Conservation (phyloP, 2,113 vertebrate genomes). For the Pardalotus punctatus region DNA sequence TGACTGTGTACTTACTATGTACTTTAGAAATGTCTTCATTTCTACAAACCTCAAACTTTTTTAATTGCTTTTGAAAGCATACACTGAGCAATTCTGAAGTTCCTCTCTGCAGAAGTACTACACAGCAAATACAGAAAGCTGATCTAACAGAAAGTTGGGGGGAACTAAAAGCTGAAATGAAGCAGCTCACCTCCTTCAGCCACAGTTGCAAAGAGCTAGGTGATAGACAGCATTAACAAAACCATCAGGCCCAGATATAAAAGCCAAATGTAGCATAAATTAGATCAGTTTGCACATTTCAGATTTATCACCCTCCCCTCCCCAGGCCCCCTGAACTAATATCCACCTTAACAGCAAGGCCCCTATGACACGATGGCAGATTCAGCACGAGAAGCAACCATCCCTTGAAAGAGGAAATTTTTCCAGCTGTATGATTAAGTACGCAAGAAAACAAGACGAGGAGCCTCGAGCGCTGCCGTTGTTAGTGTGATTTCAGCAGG, state of each 20-base stretch:
- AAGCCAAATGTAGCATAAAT: neutral
- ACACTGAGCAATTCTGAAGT: neutral
- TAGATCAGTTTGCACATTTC: neutral
- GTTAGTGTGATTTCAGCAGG: slow-evolving; percentile 23
- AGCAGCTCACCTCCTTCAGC: neutral
- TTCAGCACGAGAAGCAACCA: neutral
- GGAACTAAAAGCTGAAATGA: neutral
- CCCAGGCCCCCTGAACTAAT: neutral
- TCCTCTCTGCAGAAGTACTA: neutral
- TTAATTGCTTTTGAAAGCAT: neutral
- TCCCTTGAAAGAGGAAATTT: neutral
- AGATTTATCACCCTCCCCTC: neutral
- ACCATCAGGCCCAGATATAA: neutral
- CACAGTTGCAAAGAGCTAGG: neutral
- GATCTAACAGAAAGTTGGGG: neutral
- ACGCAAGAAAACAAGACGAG: neutral
- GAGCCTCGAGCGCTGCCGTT: neutral
- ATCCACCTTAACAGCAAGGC: neutral
- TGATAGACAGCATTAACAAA: neutral
- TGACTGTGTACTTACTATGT: neutral
- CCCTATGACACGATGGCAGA: fast-evolving
- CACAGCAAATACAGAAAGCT: neutral
- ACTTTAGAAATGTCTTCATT: neutral
- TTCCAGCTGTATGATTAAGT: neutral
- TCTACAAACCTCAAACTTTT: neutral